Conservation (phyloP, 1,140 invertebrate genomes). For the Leptinotarsa lineolata region DNA sequence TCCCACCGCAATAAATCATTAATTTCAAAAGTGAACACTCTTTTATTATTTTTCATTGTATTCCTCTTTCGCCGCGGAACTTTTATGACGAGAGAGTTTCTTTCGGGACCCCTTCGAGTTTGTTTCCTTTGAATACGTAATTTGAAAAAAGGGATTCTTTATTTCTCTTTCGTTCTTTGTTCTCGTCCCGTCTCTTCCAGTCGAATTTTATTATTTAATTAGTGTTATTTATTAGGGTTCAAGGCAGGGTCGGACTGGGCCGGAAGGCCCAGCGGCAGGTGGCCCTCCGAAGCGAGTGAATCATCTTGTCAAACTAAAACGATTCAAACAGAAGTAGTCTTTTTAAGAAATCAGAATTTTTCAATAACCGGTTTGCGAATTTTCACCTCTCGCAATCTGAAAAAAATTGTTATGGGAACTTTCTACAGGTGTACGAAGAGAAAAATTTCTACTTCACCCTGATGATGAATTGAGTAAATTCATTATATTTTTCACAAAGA, state of each 20-base stretch:
- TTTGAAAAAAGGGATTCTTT: conserved; percentile 33
- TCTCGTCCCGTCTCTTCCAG: background rate
- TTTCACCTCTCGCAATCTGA: too few relatives aligned
- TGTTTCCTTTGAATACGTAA: conserved; percentile 42
- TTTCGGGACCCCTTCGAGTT: background rate
- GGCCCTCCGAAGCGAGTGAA: too few relatives aligned
- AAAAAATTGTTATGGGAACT: too few relatives aligned
- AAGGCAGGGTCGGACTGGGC: background rate
- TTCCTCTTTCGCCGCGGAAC: conserved; percentile 15
- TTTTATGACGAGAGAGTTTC: conserved; percentile 7
- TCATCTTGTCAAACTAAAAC: too few relatives aligned
- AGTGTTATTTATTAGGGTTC: conserved; percentile 19
- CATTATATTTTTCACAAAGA: too few relatives aligned
- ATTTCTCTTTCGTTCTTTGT: conserved; percentile 25
- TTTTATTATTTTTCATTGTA: conserved; percentile 35
- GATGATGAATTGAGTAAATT: too few relatives aligned
- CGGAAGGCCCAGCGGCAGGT: too few relatives aligned
- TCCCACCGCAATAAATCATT: conserved; percentile 43
- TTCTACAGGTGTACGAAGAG: too few relatives aligned
- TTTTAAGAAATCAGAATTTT: too few relatives aligned
- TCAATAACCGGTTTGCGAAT: too few relatives aligned
- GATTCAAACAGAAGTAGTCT: too few relatives aligned
- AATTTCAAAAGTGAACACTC: conserved; percentile 42
- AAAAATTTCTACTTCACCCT: too few relatives aligned
- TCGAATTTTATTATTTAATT: conserved; percentile 33